Conservation (phyloP, 2,888 invertebrate genomes). For the Crossocerus cetratus region DNA sequence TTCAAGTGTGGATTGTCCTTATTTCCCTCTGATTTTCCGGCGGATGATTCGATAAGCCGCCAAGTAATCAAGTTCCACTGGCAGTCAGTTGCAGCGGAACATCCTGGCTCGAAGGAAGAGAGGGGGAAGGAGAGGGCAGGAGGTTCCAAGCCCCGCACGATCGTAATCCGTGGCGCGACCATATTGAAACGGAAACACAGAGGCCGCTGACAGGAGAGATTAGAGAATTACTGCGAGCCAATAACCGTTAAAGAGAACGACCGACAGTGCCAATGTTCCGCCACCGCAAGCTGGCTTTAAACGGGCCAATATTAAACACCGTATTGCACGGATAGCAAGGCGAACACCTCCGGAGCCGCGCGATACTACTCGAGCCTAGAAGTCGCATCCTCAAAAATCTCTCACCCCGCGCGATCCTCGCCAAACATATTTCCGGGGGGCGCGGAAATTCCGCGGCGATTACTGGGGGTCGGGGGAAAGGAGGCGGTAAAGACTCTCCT, state of each 20-base stretch:
- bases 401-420: too few relatives aligned
- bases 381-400: too few relatives aligned
- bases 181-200: conserved; percentile 74
- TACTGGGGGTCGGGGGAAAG: too few relatives aligned
- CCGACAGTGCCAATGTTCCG: conserved; percentile 67
- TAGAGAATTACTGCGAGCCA: conserved; percentile 74
- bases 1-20: conserved; percentile 23
- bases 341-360: neutral
- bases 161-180: conserved; percentile 66
- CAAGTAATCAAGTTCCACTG: conserved; percentile 68
- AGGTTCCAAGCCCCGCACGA: conserved; percentile 42
- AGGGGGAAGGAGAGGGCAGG: too few relatives aligned
- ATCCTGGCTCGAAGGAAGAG: neutral
- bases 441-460: too few relatives aligned
- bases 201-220: conserved; percentile 74
- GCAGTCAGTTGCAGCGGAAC: conserved; percentile 63
- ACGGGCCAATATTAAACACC: conserved; percentile 70
- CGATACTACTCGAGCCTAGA: neutral
- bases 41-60: conserved; percentile 67
- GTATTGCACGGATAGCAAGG: conserved; percentile 55
- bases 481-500: conserved; percentile 2
- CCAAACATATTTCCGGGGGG: too few relatives aligned
- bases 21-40: conserved; percentile 64
- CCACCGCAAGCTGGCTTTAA: conserved; percentile 67
- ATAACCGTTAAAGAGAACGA: conserved; percentile 76